These are phyloP conservation scores for Amphipoea oculea DNA, from an alignment of 2,888 invertebrate species.

Conservation along the genomic window DNA sequence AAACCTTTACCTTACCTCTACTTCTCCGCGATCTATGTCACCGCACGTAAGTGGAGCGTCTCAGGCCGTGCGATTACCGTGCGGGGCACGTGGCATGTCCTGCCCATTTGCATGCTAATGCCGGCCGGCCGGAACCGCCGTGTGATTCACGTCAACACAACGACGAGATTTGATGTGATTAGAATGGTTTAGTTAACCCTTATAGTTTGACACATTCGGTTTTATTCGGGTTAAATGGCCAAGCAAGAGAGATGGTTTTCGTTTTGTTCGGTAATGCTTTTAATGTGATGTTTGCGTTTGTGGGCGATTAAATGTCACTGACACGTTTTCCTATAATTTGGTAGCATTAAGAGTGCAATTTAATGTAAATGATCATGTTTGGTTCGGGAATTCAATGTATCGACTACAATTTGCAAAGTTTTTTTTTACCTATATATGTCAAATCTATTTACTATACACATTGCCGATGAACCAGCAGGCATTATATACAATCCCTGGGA, in stretches of 20 bases:
- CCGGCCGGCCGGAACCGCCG: constrained; percentile 50
- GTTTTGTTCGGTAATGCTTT: neutral
- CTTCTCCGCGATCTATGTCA: constrained; percentile 42
- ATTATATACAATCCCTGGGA: too few species aligned
- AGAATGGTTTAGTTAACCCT: constrained; percentile 34
- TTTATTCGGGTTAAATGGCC: constrained; percentile 4
- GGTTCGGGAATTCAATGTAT: neutral
- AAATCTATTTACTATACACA: too few species aligned
- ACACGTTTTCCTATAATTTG: constrained; percentile 17
- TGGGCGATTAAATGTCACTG: neutral
- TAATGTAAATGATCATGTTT: neutral
- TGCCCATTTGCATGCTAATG: constrained; percentile 72
- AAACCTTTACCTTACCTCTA: constrained; percentile 1
- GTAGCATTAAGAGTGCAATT: constrained; percentile 7
- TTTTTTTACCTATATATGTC: too few species aligned
- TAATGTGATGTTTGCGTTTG: neutral
- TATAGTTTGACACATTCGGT: constrained; percentile 41
- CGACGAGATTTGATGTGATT: constrained; percentile 52
- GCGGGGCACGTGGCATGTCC: constrained; percentile 65
- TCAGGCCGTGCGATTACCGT: constrained; percentile 54
- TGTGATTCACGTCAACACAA: constrained; percentile 59
- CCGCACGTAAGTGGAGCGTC: constrained; percentile 48
- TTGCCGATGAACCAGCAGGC: too few species aligned
- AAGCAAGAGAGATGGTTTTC: neutral
- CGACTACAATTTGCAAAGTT: neutral